phyloP scores from a whole-genome alignment of 2,888 invertebrate genomes.

The Hirtodrosophila duncani region DNA sequence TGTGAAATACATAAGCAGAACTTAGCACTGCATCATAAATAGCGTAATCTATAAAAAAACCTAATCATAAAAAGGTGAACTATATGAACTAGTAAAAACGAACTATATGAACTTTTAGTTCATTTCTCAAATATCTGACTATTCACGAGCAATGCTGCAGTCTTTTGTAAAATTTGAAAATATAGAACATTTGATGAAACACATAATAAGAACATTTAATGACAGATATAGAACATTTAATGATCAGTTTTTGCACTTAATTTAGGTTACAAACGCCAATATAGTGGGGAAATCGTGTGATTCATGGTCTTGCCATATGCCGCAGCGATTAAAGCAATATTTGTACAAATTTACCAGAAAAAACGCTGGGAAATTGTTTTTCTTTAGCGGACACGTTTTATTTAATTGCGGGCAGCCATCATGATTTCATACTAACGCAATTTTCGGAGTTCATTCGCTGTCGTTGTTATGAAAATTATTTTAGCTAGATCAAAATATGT shows the following conservation, averaged over 20 bases:
- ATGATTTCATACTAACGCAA: conserved; percentile 59
- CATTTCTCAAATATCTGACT: too few species aligned
- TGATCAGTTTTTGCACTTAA: conserved; percentile 72
- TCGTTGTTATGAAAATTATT: conserved; percentile 60
- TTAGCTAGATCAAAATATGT: conserved; percentile 47
- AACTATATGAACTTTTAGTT: too few species aligned
- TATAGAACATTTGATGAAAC: too few species aligned
- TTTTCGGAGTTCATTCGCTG: conserved; percentile 65
- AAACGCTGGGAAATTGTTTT: conserved; percentile 76
- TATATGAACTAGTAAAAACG: too few species aligned
- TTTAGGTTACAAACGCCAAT: conserved; percentile 50
- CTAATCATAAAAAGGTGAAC: too few species aligned
- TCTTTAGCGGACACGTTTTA: conserved; percentile 78
- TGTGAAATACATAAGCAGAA: too few species aligned
- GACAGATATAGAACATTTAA: too few species aligned
- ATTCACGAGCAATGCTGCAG: too few species aligned
- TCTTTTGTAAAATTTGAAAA: too few species aligned
- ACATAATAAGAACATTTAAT: too few species aligned
- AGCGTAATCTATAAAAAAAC: too few species aligned
- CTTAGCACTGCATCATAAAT: too few species aligned
- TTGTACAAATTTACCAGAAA: conserved; percentile 67
- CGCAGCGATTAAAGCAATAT: conserved; percentile 68
- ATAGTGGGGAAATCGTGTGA: conserved; percentile 60
- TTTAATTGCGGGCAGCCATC: conserved; percentile 77
- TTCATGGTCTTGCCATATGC: conserved; percentile 62